Evolutionary conservation across 2,113 vertebrate species (phyloP).

Genomic region (Patagioenas fasciata): DNA sequence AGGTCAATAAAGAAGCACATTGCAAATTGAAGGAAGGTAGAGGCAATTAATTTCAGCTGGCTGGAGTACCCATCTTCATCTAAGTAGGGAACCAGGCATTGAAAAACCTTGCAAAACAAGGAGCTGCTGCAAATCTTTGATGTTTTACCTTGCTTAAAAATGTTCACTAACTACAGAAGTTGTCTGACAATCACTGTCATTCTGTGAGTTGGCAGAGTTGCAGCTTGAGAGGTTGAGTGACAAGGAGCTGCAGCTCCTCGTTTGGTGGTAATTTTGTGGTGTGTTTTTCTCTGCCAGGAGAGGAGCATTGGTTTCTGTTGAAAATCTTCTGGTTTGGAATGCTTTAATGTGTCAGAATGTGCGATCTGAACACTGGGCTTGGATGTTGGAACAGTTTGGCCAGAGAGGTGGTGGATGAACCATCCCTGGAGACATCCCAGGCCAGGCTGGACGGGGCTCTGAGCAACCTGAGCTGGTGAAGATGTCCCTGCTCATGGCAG

Average conservation of each 20-base stretch:
- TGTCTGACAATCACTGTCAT: too few relatives aligned
- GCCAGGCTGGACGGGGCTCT: too few relatives aligned
- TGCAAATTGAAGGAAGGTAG: too few relatives aligned
- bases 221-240: not conserved
- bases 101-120: not conserved
- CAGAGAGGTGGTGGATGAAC: too few relatives aligned
- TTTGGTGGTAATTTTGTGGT: not conserved
- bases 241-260: not conserved
- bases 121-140: not conserved
- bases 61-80: not conserved
- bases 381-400: not conserved
- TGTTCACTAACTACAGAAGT: not conserved
- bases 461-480: too few relatives aligned
- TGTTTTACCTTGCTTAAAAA: not conserved
- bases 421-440: too few relatives aligned
- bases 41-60: not conserved
- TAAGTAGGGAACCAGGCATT: not conserved
- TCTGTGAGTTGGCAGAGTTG: not conserved
- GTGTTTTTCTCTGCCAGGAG: not conserved
- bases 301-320: not conserved
- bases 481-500: too few relatives aligned
- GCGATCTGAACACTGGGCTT: not conserved
- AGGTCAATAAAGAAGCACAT: not conserved
- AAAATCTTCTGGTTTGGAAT: not conserved
- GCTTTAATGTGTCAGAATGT: not conserved